A percentile compares a stretch with the other conserved stretches of the same genome.
Evolutionary conservation across 2,888 invertebrate genomes (phyloP).

Genomic region (Andrena fulva): DNA sequence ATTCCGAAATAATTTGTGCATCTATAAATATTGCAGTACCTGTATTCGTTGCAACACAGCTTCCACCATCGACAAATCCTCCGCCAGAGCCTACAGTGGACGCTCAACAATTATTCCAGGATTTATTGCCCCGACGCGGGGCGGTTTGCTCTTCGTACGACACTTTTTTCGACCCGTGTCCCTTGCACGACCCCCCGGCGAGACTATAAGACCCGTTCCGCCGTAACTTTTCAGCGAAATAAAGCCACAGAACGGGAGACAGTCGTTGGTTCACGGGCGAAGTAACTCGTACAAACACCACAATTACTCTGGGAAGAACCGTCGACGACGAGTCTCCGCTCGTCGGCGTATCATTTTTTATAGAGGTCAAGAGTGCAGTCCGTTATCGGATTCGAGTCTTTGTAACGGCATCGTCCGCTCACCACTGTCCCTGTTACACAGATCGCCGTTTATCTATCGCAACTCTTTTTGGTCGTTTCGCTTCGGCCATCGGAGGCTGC

Average conservation of each 20-base stretch:
- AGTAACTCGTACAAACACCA: neutral
- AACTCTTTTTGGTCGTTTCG: neutral
- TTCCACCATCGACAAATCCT: neutral
- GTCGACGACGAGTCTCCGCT: neutral
- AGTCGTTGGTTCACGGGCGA: neutral
- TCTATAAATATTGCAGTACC: neutral
- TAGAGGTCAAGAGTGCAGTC: neutral
- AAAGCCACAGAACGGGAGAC: conserved; percentile 3
- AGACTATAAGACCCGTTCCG: conserved; percentile 3
- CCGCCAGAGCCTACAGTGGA: neutral
- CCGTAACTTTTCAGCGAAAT: conserved; percentile 9
- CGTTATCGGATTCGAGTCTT: neutral
- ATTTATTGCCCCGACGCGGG: neutral
- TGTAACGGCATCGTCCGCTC: neutral
- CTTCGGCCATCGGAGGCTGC: neutral
- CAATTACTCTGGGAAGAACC: neutral
- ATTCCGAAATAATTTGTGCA: no score
- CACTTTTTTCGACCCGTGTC: conserved; percentile 2
- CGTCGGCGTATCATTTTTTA: neutral
- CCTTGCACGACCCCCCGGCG: neutral
- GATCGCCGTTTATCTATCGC: conserved; percentile 1
- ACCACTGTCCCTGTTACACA: neutral
- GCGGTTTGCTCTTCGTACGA: neutral
- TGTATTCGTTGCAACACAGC: neutral
- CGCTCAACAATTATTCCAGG: neutral